These are phyloP conservation scores for Torymus aiolomorphi DNA, from an alignment of 2,888 invertebrate species.

Conservation along the genomic window DNA sequence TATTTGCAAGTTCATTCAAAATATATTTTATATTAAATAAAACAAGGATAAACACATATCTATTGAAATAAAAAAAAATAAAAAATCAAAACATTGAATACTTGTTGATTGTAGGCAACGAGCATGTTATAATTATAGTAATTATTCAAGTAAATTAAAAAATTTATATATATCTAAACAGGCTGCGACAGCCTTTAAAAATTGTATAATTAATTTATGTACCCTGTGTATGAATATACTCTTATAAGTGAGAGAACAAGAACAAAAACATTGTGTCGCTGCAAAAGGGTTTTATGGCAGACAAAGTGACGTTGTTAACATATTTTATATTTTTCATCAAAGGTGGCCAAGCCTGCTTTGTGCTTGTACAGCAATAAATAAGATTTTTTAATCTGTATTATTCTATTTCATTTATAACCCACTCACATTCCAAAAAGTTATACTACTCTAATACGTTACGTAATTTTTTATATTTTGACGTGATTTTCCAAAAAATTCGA, in stretches of 20 bases:
- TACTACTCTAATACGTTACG: no score
- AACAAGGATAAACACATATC: background rate
- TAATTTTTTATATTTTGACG: no score
- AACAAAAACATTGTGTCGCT: slow-evolving; percentile 16
- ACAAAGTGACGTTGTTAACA: slow-evolving; percentile 35
- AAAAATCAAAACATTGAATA: slow-evolving; percentile 27
- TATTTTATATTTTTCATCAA: slow-evolving; percentile 62
- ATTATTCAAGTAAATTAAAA: slow-evolving; percentile 31
- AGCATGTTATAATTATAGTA: background rate
- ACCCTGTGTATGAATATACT: slow-evolving; percentile 9
- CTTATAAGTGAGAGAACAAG: slow-evolving; percentile 20
- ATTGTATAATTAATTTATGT: slow-evolving; percentile 12
- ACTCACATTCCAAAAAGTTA: no score
- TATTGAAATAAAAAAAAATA: background rate
- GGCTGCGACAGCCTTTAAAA: background rate
- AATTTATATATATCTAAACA: slow-evolving; percentile 10
- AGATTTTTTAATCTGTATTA: slow-evolving; percentile 54
- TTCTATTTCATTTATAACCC: no score
- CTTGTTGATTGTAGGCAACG: slow-evolving; percentile 7
- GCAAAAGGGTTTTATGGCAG: slow-evolving; percentile 22
- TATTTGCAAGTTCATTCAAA: background rate
- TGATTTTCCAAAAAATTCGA: no score
- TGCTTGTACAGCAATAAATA: slow-evolving; percentile 67
- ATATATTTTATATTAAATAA: background rate
- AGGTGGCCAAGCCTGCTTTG: slow-evolving; percentile 55